Conservation (phyloP, 2,888 invertebrate species). For the Cactoblastis cactorum region DNA sequence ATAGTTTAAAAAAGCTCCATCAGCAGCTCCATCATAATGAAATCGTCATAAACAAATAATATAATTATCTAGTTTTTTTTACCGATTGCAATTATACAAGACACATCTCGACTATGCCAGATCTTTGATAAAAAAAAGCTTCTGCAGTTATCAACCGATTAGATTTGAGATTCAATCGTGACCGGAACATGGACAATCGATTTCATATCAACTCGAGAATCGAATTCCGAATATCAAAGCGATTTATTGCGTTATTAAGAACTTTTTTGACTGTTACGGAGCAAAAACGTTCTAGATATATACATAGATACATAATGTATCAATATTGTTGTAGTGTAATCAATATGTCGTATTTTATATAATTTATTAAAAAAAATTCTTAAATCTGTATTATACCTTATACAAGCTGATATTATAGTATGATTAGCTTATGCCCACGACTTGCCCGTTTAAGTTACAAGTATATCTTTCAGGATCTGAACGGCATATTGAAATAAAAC, state of each 20-base stretch:
- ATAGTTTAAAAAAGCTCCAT: no score
- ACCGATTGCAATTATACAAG: not conserved
- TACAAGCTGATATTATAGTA: no score
- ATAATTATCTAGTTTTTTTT: not conserved
- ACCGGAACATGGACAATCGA: slow-evolving; percentile 13
- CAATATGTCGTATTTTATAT: not conserved
- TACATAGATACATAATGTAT: no score
- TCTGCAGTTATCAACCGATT: slow-evolving; percentile 12
- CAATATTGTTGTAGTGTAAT: not conserved
- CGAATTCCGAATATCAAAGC: not conserved
- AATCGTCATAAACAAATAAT: not conserved
- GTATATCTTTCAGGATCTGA: no score
- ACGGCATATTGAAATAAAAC: no score
- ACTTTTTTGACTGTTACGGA: not conserved
- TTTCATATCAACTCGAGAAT: slow-evolving; percentile 1
- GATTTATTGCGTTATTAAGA: not conserved
- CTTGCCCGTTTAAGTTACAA: no score
- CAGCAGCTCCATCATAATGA: not conserved
- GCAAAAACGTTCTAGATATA: not conserved
- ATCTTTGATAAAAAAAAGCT: slow-evolving; percentile 7
- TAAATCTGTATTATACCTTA: no score
- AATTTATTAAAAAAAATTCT: no score
- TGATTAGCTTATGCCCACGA: no score
- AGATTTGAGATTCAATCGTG: slow-evolving; percentile 11
- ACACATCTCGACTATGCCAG: not conserved